These are phyloP conservation scores for Drosophila subpulchrella DNA, from an alignment of 1,140 invertebrate species.

Conservation along the genomic window DNA sequence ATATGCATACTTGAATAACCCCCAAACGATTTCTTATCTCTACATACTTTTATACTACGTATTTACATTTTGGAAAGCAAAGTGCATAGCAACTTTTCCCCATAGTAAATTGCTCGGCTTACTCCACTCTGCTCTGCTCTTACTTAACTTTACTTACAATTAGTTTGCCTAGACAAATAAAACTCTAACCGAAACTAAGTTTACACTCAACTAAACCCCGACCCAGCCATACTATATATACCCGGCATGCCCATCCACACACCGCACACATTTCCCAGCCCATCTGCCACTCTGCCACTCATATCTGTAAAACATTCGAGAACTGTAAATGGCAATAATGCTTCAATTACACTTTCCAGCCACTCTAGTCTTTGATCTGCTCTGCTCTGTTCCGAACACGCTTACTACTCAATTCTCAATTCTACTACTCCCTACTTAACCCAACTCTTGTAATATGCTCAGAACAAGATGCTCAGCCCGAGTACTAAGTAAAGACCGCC, in stretches of 20 bases:
- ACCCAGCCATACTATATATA: constrained; percentile 1
- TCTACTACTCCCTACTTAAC: constrained; percentile 33
- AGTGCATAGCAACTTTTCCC: constrained; percentile 64
- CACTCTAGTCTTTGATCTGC: constrained; percentile 45
- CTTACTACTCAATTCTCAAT: constrained; percentile 26
- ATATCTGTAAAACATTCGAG: constrained; percentile 22
- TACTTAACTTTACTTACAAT: constrained; percentile 69
- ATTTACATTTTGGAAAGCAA: constrained; percentile 59
- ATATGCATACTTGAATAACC: constrained; percentile 31
- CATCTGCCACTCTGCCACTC: constrained; percentile 1
- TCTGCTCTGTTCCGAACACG: constrained; percentile 37
- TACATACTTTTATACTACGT: constrained; percentile 53
- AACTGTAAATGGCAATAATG: constrained; percentile 52
- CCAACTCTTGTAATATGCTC: constrained; percentile 25
- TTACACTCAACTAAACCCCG: constrained; percentile 46
- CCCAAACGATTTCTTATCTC: constrained; percentile 43
- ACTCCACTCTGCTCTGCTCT: constrained; percentile 52
- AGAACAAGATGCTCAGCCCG: constrained; percentile 54
- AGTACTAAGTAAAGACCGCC: constrained; percentile 55
- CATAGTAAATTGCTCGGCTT: constrained; percentile 55
- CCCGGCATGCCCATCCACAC: constrained; percentile 53
- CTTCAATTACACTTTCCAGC: constrained; percentile 31
- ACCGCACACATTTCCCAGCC: constrained; percentile 20
- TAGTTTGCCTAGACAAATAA: constrained; percentile 78
- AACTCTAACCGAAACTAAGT: constrained; percentile 60